Conservation (phyloP, 2,888 invertebrate genomes). For the Coecobrya sp. region DNA sequence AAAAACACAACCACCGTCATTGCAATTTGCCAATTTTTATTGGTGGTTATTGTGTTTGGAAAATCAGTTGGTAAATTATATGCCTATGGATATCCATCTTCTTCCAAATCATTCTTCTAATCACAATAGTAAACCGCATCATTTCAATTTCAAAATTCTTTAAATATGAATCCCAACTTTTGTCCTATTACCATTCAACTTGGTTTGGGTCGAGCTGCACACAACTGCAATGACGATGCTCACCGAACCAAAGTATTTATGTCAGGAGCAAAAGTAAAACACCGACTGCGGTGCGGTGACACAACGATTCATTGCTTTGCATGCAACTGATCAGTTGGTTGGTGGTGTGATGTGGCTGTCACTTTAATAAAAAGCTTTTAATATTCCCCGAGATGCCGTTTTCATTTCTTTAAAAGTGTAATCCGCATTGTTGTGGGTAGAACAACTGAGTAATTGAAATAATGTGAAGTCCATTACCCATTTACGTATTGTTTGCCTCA, state of each 20-base stretch:
- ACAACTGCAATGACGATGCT: neutral
- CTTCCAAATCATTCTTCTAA: neutral
- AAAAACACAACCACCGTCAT: constrained; percentile 6
- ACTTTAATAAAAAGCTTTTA: neutral
- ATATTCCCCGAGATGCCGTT: neutral
- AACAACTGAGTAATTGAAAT: neutral
- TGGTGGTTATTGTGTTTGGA: constrained; percentile 27
- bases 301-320: neutral
- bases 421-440: neutral
- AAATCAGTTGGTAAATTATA: neutral
- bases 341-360: neutral
- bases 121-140: neutral
- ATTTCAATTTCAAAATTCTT: constrained; percentile 40
- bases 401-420: neutral
- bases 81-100: neutral
- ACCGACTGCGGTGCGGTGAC: constrained; percentile 11
- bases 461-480: neutral
- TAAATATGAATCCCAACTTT: neutral
- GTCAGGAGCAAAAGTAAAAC: constrained; percentile 53
- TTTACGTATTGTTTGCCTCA: neutral
- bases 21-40: neutral
- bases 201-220: neutral
- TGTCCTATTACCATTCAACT: constrained; percentile 44
- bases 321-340: neutral
- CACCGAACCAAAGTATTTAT: constrained; percentile 43